phyloP scores from a whole-genome alignment of 2,797 vertebrate species.

The Sandelia bainsii region DNA sequence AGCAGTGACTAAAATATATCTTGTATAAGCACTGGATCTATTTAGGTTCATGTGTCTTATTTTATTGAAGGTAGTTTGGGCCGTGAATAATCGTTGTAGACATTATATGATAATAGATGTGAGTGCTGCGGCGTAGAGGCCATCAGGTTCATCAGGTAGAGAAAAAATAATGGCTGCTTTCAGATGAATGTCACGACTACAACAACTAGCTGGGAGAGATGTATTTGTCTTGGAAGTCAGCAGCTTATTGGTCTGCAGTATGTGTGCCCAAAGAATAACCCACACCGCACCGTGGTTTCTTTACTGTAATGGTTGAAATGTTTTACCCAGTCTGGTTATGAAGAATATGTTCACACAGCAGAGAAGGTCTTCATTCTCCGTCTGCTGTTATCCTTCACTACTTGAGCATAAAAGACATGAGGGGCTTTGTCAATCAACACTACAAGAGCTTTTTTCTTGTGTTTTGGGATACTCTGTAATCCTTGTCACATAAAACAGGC shows the following conservation, averaged over 20 bases:
- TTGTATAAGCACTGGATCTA: constrained; percentile 42
- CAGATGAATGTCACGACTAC: constrained; percentile 47
- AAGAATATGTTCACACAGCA: constrained; percentile 38
- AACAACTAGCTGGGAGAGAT: constrained; percentile 48
- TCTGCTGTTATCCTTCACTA: constrained; percentile 43
- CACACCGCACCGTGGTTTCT: constrained; percentile 48
- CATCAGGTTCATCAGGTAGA: constrained; percentile 71
- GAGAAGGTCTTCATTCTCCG: constrained; percentile 40
- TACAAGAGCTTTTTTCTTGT: constrained; percentile 47
- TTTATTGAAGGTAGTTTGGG: constrained; percentile 40
- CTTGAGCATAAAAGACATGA: constrained; percentile 43
- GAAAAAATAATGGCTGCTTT: constrained; percentile 64
- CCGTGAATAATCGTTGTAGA: constrained; percentile 56
- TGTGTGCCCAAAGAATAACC: constrained; percentile 41
- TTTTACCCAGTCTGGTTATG: constrained; percentile 46
- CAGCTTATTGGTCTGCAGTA: constrained; percentile 35
- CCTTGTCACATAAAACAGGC: constrained; percentile 53
- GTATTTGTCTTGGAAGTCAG: constrained; percentile 64
- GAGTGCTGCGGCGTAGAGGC: constrained; percentile 46
- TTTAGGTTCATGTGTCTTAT: constrained; percentile 45
- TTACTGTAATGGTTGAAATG: constrained; percentile 52
- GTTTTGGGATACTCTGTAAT: constrained; percentile 52
- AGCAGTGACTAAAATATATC: constrained; percentile 38
- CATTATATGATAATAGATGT: constrained; percentile 60
- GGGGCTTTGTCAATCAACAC: constrained; percentile 47